phyloP scores from a whole-genome alignment of 2,888 invertebrate species.

The Chrysolina oricalcia region DNA sequence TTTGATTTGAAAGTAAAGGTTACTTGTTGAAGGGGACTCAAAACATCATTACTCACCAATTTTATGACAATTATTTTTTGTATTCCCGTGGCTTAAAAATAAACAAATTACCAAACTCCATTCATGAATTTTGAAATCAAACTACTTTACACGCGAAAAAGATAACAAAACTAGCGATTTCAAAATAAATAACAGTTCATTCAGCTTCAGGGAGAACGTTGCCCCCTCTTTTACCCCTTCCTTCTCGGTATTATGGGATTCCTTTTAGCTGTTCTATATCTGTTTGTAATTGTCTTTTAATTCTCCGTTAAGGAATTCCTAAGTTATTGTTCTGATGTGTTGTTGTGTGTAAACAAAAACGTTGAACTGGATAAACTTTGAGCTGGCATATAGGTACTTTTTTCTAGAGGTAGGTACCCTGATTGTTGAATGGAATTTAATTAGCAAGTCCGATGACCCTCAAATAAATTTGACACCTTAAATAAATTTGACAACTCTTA shows the following conservation, averaged over 20 bases:
- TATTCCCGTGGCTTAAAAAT: no score
- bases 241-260: background rate
- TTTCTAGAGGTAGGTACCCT: background rate
- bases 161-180: background rate
- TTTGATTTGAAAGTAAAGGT: no score
- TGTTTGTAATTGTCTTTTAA: background rate
- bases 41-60: no score
- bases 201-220: background rate
- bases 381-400: no score
- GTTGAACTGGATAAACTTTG: background rate
- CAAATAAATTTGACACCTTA: no score
- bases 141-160: background rate
- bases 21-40: no score
- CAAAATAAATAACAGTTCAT: background rate
- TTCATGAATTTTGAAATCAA: background rate
- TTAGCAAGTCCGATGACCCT: no score
- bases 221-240: background rate
- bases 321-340: constrained; percentile 11
- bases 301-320: background rate
- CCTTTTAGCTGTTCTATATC: background rate
- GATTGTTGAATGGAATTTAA: no score
- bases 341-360: no score
- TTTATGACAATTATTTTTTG: no score
- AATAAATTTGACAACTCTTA: no score
- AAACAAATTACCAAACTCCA: background rate